Percentiles rank a stretch among this genome's conserved stretches.
These are phyloP conservation scores for Chromoteleia sp. DNA, from an alignment of 2,888 invertebrate genomes.

Conservation along the genomic window DNA sequence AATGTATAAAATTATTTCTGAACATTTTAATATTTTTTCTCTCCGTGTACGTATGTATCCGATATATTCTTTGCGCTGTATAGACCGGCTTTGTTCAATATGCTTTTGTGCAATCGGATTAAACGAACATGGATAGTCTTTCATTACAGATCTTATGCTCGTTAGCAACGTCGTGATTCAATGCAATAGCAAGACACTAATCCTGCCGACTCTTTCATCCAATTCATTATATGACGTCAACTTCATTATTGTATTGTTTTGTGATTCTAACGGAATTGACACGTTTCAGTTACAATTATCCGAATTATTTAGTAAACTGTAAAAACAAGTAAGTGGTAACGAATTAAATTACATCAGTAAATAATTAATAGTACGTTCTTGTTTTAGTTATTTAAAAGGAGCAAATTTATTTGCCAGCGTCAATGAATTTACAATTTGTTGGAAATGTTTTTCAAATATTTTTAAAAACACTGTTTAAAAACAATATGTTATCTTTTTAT, in stretches of 20 bases:
- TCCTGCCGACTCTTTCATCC: slow-evolving; percentile 44
- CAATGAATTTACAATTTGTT: too few species aligned
- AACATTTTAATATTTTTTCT: too few species aligned
- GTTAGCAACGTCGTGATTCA: slow-evolving; percentile 56
- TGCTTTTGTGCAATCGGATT: slow-evolving; percentile 56
- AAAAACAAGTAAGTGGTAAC: not conserved
- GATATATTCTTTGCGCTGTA: slow-evolving; percentile 18
- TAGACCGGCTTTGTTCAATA: slow-evolving; percentile 38
- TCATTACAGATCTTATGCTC: slow-evolving; percentile 62
- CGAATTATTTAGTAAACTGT: slow-evolving; percentile 29
- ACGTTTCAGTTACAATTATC: slow-evolving; percentile 38
- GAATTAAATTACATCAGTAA: not conserved
- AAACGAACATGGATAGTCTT: slow-evolving; percentile 61
- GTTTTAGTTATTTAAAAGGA: too few species aligned
- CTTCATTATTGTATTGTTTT: slow-evolving; percentile 42
- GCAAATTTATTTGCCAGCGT: too few species aligned
- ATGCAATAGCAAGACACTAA: slow-evolving; percentile 57
- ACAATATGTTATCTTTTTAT: too few species aligned
- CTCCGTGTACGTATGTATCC: not conserved
- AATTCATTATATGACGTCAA: slow-evolving; percentile 56
- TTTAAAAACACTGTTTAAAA: too few species aligned
- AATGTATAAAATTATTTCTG: not conserved
- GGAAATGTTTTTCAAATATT: too few species aligned
- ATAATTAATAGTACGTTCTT: not conserved
- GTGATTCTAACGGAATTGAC: slow-evolving; percentile 39